Evolutionary conservation across 2,113 vertebrate species (phyloP).

Genomic region (Thermophis baileyi): DNA sequence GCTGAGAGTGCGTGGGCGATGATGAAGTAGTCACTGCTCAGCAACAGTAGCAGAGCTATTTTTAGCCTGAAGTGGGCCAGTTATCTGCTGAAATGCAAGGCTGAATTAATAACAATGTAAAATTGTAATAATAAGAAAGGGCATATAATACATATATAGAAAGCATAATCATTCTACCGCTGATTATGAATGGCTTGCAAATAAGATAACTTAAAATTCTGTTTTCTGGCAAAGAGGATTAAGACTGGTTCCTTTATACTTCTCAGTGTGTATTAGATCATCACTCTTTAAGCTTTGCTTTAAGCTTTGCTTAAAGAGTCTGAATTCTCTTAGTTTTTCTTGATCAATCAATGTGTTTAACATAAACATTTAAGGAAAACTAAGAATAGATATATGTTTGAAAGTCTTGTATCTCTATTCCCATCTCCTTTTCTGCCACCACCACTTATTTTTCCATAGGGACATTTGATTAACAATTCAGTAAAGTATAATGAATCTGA

Average conservation of each 20-base stretch:
- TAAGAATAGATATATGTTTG: not conserved
- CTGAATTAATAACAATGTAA: not conserved
- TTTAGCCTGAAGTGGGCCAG: constrained; percentile 40
- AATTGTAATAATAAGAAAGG: not conserved
- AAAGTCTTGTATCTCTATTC: not conserved
- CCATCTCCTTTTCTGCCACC: too few species aligned
- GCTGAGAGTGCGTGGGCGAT: not conserved
- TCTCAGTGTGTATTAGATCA: not conserved
- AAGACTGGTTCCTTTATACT: not conserved
- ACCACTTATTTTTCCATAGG: not conserved
- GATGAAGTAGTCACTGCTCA: constrained; percentile 34
- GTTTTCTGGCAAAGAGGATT: rapidly evolving
- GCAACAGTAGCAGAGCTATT: constrained; percentile 51
- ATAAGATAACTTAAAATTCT: constrained; percentile 23
- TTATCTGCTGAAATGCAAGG: constrained; percentile 30
- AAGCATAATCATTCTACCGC: constrained; percentile 16
- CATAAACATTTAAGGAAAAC: not conserved
- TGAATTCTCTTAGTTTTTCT: not conserved
- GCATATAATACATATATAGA: not conserved
- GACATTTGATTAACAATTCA: not conserved
- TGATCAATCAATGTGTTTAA: not conserved
- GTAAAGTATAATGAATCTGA: not conserved
- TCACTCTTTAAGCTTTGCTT: not conserved
- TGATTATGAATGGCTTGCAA: constrained; percentile 30
- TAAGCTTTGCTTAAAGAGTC: not conserved